Evolutionary conservation across 1,140 invertebrate species (phyloP).

Genomic region (Lerema accius): DNA sequence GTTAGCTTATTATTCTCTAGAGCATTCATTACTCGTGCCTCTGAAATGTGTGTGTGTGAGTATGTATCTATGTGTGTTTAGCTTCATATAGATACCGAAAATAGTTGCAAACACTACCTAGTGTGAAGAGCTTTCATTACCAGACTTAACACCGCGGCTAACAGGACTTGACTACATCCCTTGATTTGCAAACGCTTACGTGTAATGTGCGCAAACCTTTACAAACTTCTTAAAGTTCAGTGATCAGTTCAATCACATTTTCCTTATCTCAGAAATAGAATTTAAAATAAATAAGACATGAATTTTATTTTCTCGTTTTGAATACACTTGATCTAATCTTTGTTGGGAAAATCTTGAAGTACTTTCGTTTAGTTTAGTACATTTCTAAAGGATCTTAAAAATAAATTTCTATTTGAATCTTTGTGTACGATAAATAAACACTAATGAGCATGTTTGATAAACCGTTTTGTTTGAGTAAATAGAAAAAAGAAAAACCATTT

Average conservation of each 20-base stretch:
- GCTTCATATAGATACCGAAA: no score
- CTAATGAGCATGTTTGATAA: neutral
- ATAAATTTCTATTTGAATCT: constrained; percentile 17
- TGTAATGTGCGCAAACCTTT: no score
- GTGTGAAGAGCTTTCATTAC: no score
- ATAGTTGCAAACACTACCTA: no score
- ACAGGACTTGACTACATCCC: no score
- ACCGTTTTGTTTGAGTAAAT: neutral
- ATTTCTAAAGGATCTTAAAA: constrained; percentile 14
- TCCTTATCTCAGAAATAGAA: constrained; percentile 28
- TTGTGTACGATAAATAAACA: constrained; percentile 4
- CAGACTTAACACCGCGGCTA: no score
- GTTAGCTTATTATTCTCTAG: constrained; percentile 79
- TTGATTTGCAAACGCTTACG: no score
- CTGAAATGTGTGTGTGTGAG: constrained; percentile 36
- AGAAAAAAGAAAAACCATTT: no score
- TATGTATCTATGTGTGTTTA: no score
- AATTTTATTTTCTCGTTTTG: constrained; percentile 34
- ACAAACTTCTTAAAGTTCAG: constrained; percentile 38
- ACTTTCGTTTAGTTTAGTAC: constrained; percentile 17
- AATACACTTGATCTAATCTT: constrained; percentile 33
- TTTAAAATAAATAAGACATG: constrained; percentile 34
- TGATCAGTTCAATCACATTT: constrained; percentile 37
- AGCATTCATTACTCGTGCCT: constrained; percentile 73
- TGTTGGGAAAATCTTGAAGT: constrained; percentile 21